phyloP scores from a whole-genome alignment of 2,113 vertebrate species.

The Grammomys dolichurus region DNA sequence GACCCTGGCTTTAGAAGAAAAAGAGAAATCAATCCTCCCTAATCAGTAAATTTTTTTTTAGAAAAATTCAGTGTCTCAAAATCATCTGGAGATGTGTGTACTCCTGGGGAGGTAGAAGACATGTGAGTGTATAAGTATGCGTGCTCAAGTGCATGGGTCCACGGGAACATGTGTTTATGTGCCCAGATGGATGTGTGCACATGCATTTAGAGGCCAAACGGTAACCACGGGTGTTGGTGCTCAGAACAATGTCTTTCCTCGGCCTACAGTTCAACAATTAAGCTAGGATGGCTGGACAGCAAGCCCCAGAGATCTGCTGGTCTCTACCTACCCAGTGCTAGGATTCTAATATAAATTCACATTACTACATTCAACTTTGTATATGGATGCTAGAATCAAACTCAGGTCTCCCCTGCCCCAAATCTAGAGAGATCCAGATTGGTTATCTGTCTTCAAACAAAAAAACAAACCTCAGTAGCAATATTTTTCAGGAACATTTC shows the following conservation, averaged over 20 bases:
- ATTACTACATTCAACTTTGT: not conserved
- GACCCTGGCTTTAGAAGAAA: not conserved
- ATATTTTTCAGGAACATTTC: not conserved
- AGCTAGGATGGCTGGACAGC: not conserved
- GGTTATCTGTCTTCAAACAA: slow-evolving; percentile 9
- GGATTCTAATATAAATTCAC: not conserved
- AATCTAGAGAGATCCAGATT: not conserved
- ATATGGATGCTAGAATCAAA: not conserved
- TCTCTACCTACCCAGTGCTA: not conserved
- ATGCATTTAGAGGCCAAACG: not conserved
- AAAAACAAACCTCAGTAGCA: not conserved
- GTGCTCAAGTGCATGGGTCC: not conserved
- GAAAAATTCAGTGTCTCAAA: slow-evolving; percentile 20
- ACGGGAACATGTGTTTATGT: not conserved
- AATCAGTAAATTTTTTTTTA: not conserved
- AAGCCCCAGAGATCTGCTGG: not conserved
- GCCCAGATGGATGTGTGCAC: not conserved
- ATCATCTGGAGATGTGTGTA: not conserved
- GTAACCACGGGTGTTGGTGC: not conserved
- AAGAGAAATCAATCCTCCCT: not conserved
- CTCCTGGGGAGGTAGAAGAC: not conserved
- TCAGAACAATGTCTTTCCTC: not conserved
- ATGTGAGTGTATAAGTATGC: not conserved
- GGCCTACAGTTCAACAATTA: not conserved
- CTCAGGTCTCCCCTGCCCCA: too few relatives aligned